Base-by-base conservation (phyloP, 2,888 invertebrate genomes). In the Ceratothoa steindachneri region DNA sequence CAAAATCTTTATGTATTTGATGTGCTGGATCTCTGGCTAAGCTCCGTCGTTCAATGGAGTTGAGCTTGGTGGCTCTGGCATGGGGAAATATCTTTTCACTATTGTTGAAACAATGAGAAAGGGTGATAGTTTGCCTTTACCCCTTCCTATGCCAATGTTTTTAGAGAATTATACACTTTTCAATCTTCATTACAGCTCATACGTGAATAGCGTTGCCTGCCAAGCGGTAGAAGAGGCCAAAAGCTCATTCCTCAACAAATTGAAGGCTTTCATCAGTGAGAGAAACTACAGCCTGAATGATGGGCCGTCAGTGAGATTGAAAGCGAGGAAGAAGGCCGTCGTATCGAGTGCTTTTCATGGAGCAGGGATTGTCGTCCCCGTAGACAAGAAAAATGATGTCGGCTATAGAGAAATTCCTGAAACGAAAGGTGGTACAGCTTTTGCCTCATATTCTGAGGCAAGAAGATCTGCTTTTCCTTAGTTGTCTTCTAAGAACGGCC, bases 361-460 rank as follows among this genome's bases (percentile, higher is more conserved):
- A 73, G 89, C 90, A 60, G 95, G 95, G 19, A 89, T 96, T 81
- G 90, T 91, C 30, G 95, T 96, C 0, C 95, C 95, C 0, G 90
- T 90, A 73, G 87, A 93, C 81, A 90, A 89, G 82, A 91, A 91
- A 83, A 90, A 91, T 0, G 89, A 93, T 82, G 83, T 93, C 2
- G 97, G 97, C 0, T 97, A 97, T 83, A 88, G 97, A 78, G 84
- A 84, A 72, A 82, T 89, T 86, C 87, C 89, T 52, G 90, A 90
- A 81, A 89, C 88, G 30, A 70, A 70, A n/a, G n/a, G n/a, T 64
- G 80, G 80, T 80, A 65, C 53, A 51, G 0, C 1, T 9, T 24
- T 19, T 41, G 15, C 7, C 41, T 41, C 15, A 41, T 9, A 41
- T 41, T 41, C 5, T 9, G 41, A 41, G 41, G 41, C 41, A 41